These are phyloP conservation scores for Dascyllus trimaculatus DNA, from an alignment of 2,113 vertebrate species.

Conservation along the genomic window DNA sequence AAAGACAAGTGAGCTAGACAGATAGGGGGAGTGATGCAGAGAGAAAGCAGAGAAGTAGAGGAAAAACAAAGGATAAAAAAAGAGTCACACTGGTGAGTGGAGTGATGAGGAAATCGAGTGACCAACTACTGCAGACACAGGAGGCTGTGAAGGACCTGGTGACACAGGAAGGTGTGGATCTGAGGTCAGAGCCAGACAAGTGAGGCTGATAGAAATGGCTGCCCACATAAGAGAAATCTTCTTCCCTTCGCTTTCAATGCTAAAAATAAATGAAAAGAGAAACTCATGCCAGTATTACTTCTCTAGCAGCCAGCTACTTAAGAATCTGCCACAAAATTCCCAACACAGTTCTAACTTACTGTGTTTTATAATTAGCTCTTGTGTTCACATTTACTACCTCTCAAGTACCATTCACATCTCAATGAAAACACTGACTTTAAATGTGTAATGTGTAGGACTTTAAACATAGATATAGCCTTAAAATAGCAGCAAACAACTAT, in stretches of 20 bases:
- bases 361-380: too few relatives aligned
- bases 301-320: neutral
- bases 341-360: neutral
- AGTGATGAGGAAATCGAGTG: neutral
- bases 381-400: too few relatives aligned
- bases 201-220: conserved; percentile 2
- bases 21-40: neutral
- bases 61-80: neutral
- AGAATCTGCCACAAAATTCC: neutral
- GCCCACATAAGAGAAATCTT: neutral
- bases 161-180: neutral
- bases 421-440: too few relatives aligned
- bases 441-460: too few relatives aligned
- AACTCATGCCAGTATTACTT: too few relatives aligned
- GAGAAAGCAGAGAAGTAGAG: neutral
- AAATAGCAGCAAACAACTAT: too few relatives aligned
- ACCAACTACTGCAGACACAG: neutral
- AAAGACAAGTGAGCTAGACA: neutral
- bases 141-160: neutral
- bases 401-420: too few relatives aligned
- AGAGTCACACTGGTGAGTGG: neutral
- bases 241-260: neutral
- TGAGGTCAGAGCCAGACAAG: conserved; percentile 4
- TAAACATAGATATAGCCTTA: too few relatives aligned
- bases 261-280: neutral